Conservation (phyloP, 2,113 vertebrate species). For the Morone chrysops region DNA sequence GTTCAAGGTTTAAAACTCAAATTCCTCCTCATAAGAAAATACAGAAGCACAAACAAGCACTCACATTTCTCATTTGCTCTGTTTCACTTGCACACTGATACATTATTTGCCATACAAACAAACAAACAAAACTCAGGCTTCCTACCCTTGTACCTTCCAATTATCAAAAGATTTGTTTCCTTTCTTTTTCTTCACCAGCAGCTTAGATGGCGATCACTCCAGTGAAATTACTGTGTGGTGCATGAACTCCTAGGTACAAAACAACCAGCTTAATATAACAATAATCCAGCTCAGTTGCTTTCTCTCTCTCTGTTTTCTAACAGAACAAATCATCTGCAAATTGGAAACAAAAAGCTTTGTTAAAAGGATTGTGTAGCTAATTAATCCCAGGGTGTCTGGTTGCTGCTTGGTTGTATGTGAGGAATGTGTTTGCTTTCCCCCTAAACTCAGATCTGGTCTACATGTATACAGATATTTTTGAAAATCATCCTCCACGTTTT, state of each 20-base stretch:
- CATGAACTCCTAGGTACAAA: slow-evolving; percentile 12
- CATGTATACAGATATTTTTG: too few species aligned
- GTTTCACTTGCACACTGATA: background rate
- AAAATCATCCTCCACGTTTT: too few species aligned
- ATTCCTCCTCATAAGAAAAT: background rate
- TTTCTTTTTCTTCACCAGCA: slow-evolving; percentile 20
- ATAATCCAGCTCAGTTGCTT: slow-evolving; percentile 28
- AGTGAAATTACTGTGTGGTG: slow-evolving; percentile 1
- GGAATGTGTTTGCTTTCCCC: slow-evolving; percentile 42
- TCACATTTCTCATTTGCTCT: slow-evolving; percentile 1
- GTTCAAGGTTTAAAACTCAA: background rate
- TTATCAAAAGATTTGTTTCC: slow-evolving; percentile 6
- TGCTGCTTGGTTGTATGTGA: slow-evolving; percentile 44
- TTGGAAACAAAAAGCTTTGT: slow-evolving; percentile 43
- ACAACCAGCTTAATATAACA: slow-evolving; percentile 28
- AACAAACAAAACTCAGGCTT: background rate
- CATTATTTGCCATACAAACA: slow-evolving; percentile 1
- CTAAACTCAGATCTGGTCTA: background rate
- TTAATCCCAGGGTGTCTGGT: slow-evolving; percentile 64
- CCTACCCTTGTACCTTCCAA: background rate
- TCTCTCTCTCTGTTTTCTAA: slow-evolving; percentile 26
- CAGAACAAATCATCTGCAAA: slow-evolving; percentile 58
- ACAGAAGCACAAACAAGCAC: background rate
- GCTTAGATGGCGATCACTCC: background rate
- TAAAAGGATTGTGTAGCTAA: slow-evolving; percentile 64